Conservation (phyloP, 1,140 invertebrate species). For the Brachionus plicatilis region DNA sequence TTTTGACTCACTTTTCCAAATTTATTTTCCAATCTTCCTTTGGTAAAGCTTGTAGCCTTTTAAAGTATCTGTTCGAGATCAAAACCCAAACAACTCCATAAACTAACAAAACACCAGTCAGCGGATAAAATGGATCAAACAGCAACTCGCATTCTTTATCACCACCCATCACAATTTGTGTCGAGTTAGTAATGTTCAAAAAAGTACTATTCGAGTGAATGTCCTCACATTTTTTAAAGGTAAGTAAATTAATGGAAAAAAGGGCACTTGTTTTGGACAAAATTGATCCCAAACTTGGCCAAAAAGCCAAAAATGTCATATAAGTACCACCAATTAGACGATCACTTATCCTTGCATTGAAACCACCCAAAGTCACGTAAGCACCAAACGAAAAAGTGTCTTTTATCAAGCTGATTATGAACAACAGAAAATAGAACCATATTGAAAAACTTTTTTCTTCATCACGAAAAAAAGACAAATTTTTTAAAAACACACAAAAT, state of each 20-base stretch:
- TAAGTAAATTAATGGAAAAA: background rate
- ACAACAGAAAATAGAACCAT: background rate
- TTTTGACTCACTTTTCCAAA: background rate
- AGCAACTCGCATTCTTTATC: background rate
- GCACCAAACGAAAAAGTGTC: background rate
- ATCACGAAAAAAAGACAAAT: background rate
- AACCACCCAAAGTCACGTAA: background rate
- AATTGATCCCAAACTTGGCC: slow-evolving; percentile 18
- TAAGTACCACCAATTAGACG: slow-evolving; percentile 20
- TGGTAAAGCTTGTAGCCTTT: background rate
- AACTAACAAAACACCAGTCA: background rate
- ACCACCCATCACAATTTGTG: background rate
- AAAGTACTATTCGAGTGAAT: background rate
- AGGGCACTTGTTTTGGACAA: background rate
- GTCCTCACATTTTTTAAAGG: background rate
- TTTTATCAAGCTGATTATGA: background rate
- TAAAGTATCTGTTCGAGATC: background rate
- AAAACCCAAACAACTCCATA: slow-evolving; percentile 6
- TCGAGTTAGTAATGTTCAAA: background rate
- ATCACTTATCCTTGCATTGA: slow-evolving; percentile 3
- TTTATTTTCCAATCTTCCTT: background rate
- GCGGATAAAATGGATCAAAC: slow-evolving; percentile 25
- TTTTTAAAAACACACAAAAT: background rate
- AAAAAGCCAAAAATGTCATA: slow-evolving; percentile 30
- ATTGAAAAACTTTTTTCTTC: background rate